Conservation (phyloP, 2,113 vertebrate genomes). For the Forbesichthys agassizii region DNA sequence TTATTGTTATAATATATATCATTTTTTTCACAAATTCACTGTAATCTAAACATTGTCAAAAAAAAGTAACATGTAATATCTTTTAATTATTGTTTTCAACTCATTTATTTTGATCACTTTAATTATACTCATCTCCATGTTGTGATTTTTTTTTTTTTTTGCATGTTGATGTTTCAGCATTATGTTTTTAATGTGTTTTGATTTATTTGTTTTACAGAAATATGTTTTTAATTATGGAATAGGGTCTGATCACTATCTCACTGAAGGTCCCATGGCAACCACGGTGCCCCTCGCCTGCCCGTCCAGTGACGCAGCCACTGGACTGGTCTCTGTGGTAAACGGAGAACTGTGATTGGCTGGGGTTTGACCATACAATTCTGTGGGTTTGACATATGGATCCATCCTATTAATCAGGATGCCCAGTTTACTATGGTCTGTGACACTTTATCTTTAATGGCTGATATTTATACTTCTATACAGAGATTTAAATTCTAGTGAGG, state of each 20-base stretch:
- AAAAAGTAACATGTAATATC: slow-evolving; percentile 40
- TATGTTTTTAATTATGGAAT: slow-evolving; percentile 48
- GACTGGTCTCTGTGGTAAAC: neutral
- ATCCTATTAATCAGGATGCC: too few species aligned
- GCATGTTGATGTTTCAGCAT: slow-evolving; percentile 61
- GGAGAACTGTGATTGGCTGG: too few species aligned
- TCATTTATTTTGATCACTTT: slow-evolving; percentile 54
- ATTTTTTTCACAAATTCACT: slow-evolving; percentile 74
- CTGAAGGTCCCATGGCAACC: slow-evolving; percentile 20
- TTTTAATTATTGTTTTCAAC: slow-evolving; percentile 25
- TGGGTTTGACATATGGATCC: too few species aligned
- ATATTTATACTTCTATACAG: too few species aligned
- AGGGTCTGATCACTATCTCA: slow-evolving; percentile 71
- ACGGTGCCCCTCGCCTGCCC: slow-evolving; percentile 1
- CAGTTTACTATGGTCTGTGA: too few species aligned
- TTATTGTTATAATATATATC: slow-evolving; percentile 24
- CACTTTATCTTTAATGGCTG: too few species aligned
- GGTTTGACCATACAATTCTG: too few species aligned
- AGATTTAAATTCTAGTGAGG: neutral
- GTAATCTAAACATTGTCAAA: slow-evolving; percentile 59
- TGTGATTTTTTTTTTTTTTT: slow-evolving; percentile 41
- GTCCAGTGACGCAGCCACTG: neutral
- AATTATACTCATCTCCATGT: slow-evolving; percentile 47
- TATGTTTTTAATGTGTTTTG: slow-evolving; percentile 53
- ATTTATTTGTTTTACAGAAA: slow-evolving; percentile 49